Evolutionary conservation across 2,888 invertebrate genomes (phyloP).

Genomic region (Parnassius apollo): DNA sequence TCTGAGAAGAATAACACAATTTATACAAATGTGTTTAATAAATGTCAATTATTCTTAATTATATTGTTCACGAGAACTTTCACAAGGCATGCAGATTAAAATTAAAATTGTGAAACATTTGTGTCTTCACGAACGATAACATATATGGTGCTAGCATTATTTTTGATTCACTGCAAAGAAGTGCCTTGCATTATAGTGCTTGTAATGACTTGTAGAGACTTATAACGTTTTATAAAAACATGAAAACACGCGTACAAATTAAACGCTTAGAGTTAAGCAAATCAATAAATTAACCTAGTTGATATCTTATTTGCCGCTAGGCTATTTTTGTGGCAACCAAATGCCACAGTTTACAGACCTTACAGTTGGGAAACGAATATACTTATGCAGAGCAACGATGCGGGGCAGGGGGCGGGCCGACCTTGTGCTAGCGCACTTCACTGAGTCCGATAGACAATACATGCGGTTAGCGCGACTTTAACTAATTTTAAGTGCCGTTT

Average conservation of each 20-base stretch:
- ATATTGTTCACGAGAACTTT: neutral
- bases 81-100: neutral
- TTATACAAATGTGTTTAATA: no score
- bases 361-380: no score
- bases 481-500: no score
- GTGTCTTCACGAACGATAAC: slow-evolving; percentile 16
- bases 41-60: neutral
- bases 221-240: slow-evolving; percentile 13
- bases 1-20: no score
- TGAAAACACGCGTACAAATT: slow-evolving; percentile 5
- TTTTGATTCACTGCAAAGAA: slow-evolving; percentile 29
- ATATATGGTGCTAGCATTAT: slow-evolving; percentile 32
- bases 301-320: neutral
- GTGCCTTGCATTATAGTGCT: slow-evolving; percentile 34
- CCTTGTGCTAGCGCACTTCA: no score
- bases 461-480: no score
- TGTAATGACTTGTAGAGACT: slow-evolving; percentile 18
- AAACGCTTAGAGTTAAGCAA: slow-evolving; percentile 6
- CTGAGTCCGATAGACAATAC: no score
- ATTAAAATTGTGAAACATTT: neutral
- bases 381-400: no score
- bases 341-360: neutral
- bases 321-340: slow-evolving; percentile 12
- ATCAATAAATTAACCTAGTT: slow-evolving; percentile 1
- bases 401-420: no score